Evolutionary conservation across 2,113 vertebrate species (phyloP), one percentile per base, ranked within the genome.

Genomic region (Trichomycterus rosablanca): DNA sequence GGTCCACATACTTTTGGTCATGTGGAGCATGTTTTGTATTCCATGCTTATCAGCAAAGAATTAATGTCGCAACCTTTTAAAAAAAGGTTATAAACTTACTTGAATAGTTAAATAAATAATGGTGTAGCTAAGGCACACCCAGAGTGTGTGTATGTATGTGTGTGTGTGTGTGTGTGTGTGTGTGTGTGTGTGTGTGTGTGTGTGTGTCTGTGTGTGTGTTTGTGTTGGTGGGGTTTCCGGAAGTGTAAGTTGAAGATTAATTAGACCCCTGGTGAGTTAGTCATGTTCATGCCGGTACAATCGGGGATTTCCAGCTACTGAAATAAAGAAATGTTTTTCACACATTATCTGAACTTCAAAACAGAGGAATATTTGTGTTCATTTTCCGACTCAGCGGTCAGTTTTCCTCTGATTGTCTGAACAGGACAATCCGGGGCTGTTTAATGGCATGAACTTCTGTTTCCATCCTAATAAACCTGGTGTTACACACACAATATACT

Each of bases 371-470:
- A 55, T 63, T 54, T 55, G 34, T 23, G 62, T 65, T 39, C 20
- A 22, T 23, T 63, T 64, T 64, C 51, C 43, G 44, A 16, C 18
- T 23, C 62, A 12, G 24, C 43, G 52, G 60, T 32, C 34, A 43
- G 11, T 28, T n/a, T 65, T 65, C 62, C 62, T 65, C 23, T 5
- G 44, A 65, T 65, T 65, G 62, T 65, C 42, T 48, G 32, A 19
- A 26, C 51, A 55, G 62, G 62, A 34, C 43, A n/a, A n/a, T n/a
- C n/a, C n/a, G n/a, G n/a, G n/a, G n/a, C n/a, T n/a, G 39, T 48
- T 12, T 45, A 52, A 52, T 48, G 43, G 32, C 28, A n/a, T 24
- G 39, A 32, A 34, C n/a, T 20, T 37, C 43, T 48, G 43, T 40
- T 65, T 65, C 62, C 43, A 9, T 4, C 51, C 51, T 45, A 39